phyloP scores from a whole-genome alignment of 2,797 vertebrate species.

The Pelodytes ibericus region DNA sequence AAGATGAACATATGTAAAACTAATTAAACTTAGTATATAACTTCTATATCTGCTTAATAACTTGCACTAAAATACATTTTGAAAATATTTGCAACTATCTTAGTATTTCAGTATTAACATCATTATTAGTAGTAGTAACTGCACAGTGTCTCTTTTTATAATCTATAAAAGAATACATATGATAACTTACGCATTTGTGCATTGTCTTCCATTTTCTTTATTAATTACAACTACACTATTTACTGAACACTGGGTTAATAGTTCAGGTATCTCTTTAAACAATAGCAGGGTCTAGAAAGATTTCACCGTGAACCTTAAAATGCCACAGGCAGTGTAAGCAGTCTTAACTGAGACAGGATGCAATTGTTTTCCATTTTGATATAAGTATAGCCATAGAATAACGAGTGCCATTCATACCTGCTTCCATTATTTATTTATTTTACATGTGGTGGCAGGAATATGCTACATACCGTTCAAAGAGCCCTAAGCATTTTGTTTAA shows the following conservation, averaged over 20 bases:
- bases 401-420: conserved; percentile 3
- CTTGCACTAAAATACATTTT: too few species aligned
- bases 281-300: conserved; percentile 14
- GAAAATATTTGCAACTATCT: too few species aligned
- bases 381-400: conserved; percentile 3
- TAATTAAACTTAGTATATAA: too few species aligned
- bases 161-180: too few species aligned
- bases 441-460: conserved; percentile 15
- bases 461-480: conserved; percentile 3
- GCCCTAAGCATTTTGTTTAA: conserved; percentile 29
- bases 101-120: too few species aligned
- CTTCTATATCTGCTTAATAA: too few species aligned
- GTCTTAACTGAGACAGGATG: conserved; percentile 25
- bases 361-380: conserved; percentile 1
- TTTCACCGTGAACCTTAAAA: neutral
- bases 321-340: conserved; percentile 21
- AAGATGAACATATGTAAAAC: too few species aligned
- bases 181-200: neutral
- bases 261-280: neutral
- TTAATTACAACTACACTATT: neutral
- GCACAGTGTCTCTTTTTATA: too few species aligned
- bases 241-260: neutral
- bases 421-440: conserved; percentile 15
- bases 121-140: too few species aligned
- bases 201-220: neutral